These are phyloP conservation scores for Oncorhynchus clarkii DNA, from an alignment of 2,113 vertebrate species.

Conservation along the genomic window DNA sequence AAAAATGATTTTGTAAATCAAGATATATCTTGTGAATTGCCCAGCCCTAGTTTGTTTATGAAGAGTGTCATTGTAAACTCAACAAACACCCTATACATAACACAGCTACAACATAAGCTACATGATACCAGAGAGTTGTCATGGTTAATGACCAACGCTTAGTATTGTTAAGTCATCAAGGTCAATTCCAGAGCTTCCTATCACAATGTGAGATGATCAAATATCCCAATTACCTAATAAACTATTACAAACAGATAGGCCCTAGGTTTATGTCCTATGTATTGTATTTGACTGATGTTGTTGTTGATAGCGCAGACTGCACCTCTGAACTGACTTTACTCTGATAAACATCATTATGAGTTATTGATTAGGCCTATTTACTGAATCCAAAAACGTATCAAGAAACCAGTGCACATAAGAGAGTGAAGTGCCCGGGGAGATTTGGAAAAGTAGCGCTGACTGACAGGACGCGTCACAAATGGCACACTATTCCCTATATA, in stretches of 20 bases:
- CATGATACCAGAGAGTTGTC: not conserved
- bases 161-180: not conserved
- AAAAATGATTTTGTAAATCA: too few relatives aligned
- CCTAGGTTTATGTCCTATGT: fast-evolving
- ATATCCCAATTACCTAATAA: not conserved
- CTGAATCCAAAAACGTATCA: not conserved
- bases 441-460: too few relatives aligned
- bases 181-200: not conserved
- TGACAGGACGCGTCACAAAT: too few relatives aligned
- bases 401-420: not conserved
- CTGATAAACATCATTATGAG: not conserved
- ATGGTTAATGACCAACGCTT: not conserved
- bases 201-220: not conserved
- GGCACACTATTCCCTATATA: too few relatives aligned
- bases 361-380: not conserved
- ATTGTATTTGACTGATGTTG: too few relatives aligned
- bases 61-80: conserved; percentile 24
- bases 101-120: not conserved
- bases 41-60: conserved; percentile 16
- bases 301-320: not conserved
- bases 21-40: too few relatives aligned
- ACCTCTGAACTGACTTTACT: not conserved
- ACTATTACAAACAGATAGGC: not conserved
- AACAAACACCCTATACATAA: conserved; percentile 22
- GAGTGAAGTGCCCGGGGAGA: not conserved